These are phyloP conservation scores for Silurus meridionalis DNA, from an alignment of 2,113 vertebrate genomes.

Conservation along the genomic window DNA sequence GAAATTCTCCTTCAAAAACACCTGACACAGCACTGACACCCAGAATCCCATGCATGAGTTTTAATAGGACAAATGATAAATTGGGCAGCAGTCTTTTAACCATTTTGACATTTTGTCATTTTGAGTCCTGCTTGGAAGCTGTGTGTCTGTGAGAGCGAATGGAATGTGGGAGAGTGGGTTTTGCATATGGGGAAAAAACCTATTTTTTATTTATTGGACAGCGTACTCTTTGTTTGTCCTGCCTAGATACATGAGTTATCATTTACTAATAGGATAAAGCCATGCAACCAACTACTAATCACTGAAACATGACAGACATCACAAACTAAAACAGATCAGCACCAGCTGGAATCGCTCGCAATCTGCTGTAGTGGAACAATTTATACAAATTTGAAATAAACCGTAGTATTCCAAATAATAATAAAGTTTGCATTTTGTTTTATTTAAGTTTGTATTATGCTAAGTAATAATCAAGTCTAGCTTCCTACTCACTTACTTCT, in stretches of 20 bases:
- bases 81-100: neutral
- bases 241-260: neutral
- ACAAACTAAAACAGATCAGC: neutral
- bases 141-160: neutral
- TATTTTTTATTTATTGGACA: neutral
- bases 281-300: neutral
- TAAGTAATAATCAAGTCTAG: neutral
- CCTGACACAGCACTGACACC: no score
- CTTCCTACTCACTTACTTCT: neutral
- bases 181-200: no score
- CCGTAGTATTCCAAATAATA: neutral
- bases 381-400: neutral
- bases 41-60: neutral
- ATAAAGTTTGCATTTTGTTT: neutral
- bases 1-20: neutral
- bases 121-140: neutral
- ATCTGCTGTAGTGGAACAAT: neutral
- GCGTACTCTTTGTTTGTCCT: neutral
- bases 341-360: neutral
- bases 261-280: neutral
- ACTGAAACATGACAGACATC: neutral
- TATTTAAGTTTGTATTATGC: no score
- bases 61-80: neutral
- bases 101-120: neutral
- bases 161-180: no score